Evolutionary conservation across 2,888 invertebrate species (phyloP), one percentile per base, ranked within the genome.

Genomic region (Muschampia plurimacula): DNA sequence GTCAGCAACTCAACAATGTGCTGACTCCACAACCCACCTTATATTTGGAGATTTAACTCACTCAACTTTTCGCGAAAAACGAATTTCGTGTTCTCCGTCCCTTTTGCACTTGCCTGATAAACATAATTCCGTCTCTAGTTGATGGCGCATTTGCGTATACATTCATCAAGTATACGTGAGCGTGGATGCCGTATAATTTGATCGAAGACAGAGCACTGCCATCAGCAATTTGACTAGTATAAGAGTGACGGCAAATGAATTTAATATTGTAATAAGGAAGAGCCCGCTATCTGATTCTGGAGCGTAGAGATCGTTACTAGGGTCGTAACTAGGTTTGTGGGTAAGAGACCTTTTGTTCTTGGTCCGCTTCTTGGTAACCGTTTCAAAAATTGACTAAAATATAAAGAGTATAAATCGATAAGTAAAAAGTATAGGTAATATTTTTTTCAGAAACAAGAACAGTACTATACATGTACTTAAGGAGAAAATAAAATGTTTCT

Each of bases 41-140:
- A 90, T 92, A 92, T 91, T 90, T 89, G 87, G 85, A 86, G 89
- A 90, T 90, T 93, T 92, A 90, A 93, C 91, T 91, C 89, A 89
- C 87, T 92, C 91, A 90, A 88, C 87, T 89, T 90, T 89, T 85
- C 85, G 84, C 85, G 83, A 84, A 83, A 85, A 89, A 87, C 85
- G 89, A 88, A 89, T 87, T 87, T 86, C 79, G 77, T 77, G 77
- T 78, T 76, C 62, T 3, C 76, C 80, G 77, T 86, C 86, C 79
- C 81, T 85, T 79, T 88, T 83, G 63, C 83, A 77, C 85, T 74
- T 77, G 70, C 74, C 74, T 76, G 73, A 76, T 77, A 79, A 81
- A 82, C 78, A 81, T 83, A 82, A 78, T 81, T 79, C 81, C 67
- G 76, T 84, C 85, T 80, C 84, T 64, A 75, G 78, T 79, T 80